These are phyloP conservation scores for Orbicella faveolata DNA, from an alignment of 64 coral and sea anemone genomes.

Conservation along the genomic window DNA sequence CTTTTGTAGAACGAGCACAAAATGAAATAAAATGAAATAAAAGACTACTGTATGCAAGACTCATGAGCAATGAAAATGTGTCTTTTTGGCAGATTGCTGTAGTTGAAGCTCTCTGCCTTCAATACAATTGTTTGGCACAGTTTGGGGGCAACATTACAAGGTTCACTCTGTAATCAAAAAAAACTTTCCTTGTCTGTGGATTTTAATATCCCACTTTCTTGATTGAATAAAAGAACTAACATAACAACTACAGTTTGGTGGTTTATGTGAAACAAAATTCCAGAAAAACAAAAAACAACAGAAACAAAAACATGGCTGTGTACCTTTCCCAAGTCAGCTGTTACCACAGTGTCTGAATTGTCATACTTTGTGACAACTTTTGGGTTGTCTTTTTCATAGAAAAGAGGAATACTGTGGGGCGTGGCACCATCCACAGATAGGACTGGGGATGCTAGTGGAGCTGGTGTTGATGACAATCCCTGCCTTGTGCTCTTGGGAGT, in stretches of 20 bases:
- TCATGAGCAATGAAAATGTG: too few relatives aligned
- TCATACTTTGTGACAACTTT: background rate
- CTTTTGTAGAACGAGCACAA: too few relatives aligned
- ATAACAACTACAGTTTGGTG: background rate
- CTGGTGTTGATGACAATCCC: slow-evolving; percentile 75
- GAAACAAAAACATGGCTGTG: background rate
- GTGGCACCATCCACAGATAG: slow-evolving; percentile 53
- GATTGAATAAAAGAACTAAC: background rate
- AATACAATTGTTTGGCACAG: too few relatives aligned
- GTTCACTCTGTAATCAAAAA: too few relatives aligned
- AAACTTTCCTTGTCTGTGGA: too few relatives aligned
- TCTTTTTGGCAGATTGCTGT: too few relatives aligned
- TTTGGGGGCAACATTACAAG: too few relatives aligned
- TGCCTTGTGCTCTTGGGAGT: slow-evolving; percentile 80
- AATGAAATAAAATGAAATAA: too few relatives aligned
- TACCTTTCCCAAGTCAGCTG: slow-evolving; percentile 15
- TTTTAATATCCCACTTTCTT: too few relatives aligned
- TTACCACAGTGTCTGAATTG: background rate
- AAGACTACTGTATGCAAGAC: too few relatives aligned
- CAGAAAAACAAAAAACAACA: background rate
- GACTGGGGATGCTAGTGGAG: slow-evolving; percentile 75
- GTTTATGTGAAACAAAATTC: background rate
- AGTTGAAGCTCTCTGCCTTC: too few relatives aligned
- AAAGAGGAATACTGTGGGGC: slow-evolving; percentile 6
- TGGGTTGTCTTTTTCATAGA: background rate